Evolutionary conservation across 1,140 invertebrate species (phyloP).

Genomic region (Telenomus remus): DNA sequence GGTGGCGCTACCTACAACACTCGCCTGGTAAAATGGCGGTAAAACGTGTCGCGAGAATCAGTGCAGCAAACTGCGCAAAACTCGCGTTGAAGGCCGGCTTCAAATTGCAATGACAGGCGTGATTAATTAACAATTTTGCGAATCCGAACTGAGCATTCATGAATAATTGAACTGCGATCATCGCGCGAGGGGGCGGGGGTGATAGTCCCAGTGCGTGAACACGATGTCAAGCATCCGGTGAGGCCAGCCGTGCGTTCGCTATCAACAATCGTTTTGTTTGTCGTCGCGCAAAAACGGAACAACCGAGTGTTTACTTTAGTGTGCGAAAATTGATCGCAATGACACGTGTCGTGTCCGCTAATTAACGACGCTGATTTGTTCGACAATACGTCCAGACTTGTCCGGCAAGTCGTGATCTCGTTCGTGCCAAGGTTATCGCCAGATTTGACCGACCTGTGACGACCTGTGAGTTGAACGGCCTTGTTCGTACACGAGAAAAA

Average conservation of each 20-base stretch:
- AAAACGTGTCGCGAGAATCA: slow-evolving; percentile 32
- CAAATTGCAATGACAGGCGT: not conserved
- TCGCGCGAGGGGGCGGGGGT: no score
- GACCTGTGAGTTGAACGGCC: slow-evolving; percentile 18
- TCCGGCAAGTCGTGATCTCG: not conserved
- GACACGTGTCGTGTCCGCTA: not conserved
- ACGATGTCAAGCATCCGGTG: no score
- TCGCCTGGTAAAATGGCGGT: not conserved
- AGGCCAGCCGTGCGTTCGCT: no score
- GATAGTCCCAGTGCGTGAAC: no score
- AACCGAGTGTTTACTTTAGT: no score
- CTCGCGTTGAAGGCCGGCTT: not conserved
- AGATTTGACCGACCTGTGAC: slow-evolving; percentile 4
- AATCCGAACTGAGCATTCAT: no score
- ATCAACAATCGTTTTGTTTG: no score
- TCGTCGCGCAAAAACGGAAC: no score
- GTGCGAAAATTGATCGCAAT: not conserved
- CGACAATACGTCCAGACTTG: not conserved
- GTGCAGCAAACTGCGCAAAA: slow-evolving; percentile 14
- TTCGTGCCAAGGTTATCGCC: slow-evolving; percentile 17
- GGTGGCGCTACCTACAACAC: not conserved
- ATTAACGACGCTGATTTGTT: no score
- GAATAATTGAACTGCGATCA: no score
- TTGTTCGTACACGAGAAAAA: slow-evolving; percentile 12
- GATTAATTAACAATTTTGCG: not conserved